These are phyloP conservation scores for Phaonia tiefii DNA, from an alignment of 2,888 invertebrate genomes.

Conservation along the genomic window DNA sequence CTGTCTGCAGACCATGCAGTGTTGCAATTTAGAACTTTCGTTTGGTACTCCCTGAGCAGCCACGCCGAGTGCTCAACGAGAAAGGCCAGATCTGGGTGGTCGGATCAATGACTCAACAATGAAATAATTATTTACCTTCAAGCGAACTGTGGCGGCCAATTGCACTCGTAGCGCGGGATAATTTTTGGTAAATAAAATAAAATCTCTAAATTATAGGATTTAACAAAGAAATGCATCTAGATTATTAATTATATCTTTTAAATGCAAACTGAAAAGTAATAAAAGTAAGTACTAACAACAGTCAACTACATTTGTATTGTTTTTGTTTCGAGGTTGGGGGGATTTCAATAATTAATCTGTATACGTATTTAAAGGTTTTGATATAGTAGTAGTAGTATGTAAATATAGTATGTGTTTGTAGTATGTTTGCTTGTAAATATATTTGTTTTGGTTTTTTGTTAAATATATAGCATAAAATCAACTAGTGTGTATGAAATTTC, in stretches of 20 bases:
- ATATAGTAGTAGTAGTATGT: conserved; percentile 26
- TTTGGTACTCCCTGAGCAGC: conserved; percentile 2
- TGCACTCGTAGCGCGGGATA: conserved; percentile 57
- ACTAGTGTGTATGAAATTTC: conserved; percentile 66
- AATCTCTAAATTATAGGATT: conserved; percentile 63
- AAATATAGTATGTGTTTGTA: background rate
- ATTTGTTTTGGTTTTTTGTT: too few species aligned
- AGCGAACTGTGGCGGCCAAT: conserved; percentile 38
- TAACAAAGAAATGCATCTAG: conserved; percentile 67
- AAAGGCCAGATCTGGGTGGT: background rate
- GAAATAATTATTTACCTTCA: conserved; percentile 27
- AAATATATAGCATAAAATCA: conserved; percentile 63
- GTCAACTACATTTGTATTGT: conserved; percentile 76
- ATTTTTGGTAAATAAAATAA: conserved; percentile 46
- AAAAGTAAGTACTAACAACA: conserved; percentile 73
- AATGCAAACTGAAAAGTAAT: conserved; percentile 61
- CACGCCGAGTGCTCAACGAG: background rate
- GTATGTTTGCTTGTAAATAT: conserved; percentile 17
- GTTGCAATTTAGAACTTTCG: too few species aligned
- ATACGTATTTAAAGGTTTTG: conserved; percentile 45
- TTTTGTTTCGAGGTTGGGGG: conserved; percentile 17
- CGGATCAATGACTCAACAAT: conserved; percentile 1
- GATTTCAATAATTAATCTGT: conserved; percentile 72
- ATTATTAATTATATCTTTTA: conserved; percentile 62
- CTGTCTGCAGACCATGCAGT: too few species aligned